Evolutionary conservation across 2,797 vertebrate species (phyloP), one percentile per base, ranked within the genome.

Genomic region (Chaenodraco wilsoni): DNA sequence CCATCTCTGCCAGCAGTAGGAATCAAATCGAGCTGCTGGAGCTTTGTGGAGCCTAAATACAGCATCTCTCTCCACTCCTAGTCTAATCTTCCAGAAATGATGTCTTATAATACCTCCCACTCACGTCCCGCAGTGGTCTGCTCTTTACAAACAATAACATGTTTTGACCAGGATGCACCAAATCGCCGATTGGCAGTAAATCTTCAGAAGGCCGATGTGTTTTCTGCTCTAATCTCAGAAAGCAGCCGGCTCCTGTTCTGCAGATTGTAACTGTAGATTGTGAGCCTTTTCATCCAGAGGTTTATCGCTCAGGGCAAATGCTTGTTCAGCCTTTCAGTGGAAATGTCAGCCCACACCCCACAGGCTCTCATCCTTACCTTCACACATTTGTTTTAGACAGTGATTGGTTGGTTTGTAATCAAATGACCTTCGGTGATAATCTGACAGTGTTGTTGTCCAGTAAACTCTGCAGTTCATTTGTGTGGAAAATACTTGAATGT

Each of bases 251-350:
- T 67, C 43, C 49, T 50, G 40, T 46, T 21, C 73, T 70, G 83
- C 79, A 85, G 81, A 86, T 78, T 73, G 65, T 12, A 59, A 44
- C 66, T 23, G 76, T 76, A 58, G 81, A 81, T 52, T 74, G 68
- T 1, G 17, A 76, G 33, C 23, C 33, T 55, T 67, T 79, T 87
- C 67, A 75, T 74, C 54, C 63, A 48, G 78, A 5, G 43, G 72
- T 89, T 88, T 88, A 85, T 78, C 31, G 82, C 78, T 77, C 73
- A 65, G 69, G 64, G 79, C 58, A 74, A 78, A 77, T 54, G 84
- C 83, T 86, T 78, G 77, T 75, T 87, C 76, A 83, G 85, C 78
- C 72, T 74, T 79, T 78, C 68, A 60, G 65, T 63, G 63, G 58
- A 83, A 88, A 87, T 87, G 84, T 87, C 84, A 85, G 17, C 52